Evolutionary conservation across 1,140 invertebrate genomes (phyloP), one percentile per base, ranked within the genome.

Genomic region (Hermetia illucens): DNA sequence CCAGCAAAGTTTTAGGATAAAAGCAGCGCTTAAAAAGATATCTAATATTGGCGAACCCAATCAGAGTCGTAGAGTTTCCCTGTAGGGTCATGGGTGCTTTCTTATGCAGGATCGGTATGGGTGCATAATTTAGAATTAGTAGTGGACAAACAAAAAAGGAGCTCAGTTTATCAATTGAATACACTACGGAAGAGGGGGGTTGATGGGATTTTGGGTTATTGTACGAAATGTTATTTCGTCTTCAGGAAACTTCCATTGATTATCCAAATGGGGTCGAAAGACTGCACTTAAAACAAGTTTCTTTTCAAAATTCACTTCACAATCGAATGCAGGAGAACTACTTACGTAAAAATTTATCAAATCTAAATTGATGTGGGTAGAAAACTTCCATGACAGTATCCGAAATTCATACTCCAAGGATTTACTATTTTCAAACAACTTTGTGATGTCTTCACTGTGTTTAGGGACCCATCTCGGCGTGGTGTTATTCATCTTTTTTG

Each of bases 381-480:
- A 10, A 36, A 41, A 41, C 24, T 30, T 41, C 19, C 24, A 36
- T 8, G 15, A 25, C 19, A 41, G 25, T 9, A 41, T 22, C 17
- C 34, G n/a, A 21, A 41, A 31, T 12, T 41, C 24, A 30, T 19
- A 27, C 17, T 41, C 39, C 3, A 41, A 16, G 5, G 29, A 17
- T 21, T 27, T 8, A 4, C 24, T 36, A 31, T 41, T 18, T 5
- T 5, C 22, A 30, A 41, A 41, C 17, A 41, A 36, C 32, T 29
- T 36, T 12, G 18, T 31, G 9, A 36, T 33, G 9, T 41, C 34
- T 15, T 32, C 19, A 12, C 19, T 41, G 10, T 36, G 25, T 31
- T 41, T 41, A 16, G 39, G 39, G 5, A 36, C n/a, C 39, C 39
- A 41, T 19, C 36, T 41, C 15, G 39, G 21, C n/a, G 31, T 40